A percentile compares a stretch with the other conserved stretches of the same genome.
phyloP scores from a whole-genome alignment of 2,113 vertebrate genomes.

The Cyprinodon variegatus region DNA sequence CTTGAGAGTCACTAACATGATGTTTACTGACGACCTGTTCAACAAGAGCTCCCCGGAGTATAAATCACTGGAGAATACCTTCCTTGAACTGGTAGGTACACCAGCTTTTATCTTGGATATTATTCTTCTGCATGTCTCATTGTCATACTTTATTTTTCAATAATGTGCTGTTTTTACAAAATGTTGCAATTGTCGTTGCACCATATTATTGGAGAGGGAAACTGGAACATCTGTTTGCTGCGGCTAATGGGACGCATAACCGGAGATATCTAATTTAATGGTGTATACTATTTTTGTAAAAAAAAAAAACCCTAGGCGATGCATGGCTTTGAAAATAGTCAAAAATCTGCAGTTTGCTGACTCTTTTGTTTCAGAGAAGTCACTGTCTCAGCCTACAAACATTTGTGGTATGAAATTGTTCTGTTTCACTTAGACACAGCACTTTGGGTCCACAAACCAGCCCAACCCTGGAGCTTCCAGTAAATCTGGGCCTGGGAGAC shows the following conservation, averaged over 20 bases:
- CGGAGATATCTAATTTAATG: too few species aligned
- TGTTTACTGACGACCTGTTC: slow-evolving; percentile 91
- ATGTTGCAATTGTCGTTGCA: slow-evolving; percentile 1
- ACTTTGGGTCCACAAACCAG: slow-evolving; percentile 67
- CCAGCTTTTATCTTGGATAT: slow-evolving; percentile 67
- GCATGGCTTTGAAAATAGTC: slow-evolving; percentile 9
- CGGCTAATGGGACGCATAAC: not conserved
- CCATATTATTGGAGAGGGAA: not conserved
- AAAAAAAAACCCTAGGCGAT: not conserved
- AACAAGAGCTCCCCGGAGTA: slow-evolving; percentile 92
- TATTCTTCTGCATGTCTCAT: slow-evolving; percentile 57
- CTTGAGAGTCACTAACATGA: slow-evolving; percentile 90
- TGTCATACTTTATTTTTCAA: slow-evolving; percentile 66
- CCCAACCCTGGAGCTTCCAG: slow-evolving; percentile 78
- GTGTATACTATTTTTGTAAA: too few species aligned
- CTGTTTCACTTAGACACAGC: slow-evolving; percentile 79
- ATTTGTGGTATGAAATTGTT: slow-evolving; percentile 38
- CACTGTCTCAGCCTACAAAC: slow-evolving; percentile 1
- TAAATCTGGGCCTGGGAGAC: slow-evolving; percentile 74
- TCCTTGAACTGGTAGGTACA: slow-evolving; percentile 91
- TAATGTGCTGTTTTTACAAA: not conserved
- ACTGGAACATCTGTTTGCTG: slow-evolving; percentile 6
- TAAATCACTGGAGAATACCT: slow-evolving; percentile 89
- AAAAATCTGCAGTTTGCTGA: slow-evolving; percentile 26
- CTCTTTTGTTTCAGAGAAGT: slow-evolving; percentile 4